Evolutionary conservation across 1,140 invertebrate species (phyloP), one percentile per base, ranked within the genome.

Genomic region (Listronotus bonariensis): DNA sequence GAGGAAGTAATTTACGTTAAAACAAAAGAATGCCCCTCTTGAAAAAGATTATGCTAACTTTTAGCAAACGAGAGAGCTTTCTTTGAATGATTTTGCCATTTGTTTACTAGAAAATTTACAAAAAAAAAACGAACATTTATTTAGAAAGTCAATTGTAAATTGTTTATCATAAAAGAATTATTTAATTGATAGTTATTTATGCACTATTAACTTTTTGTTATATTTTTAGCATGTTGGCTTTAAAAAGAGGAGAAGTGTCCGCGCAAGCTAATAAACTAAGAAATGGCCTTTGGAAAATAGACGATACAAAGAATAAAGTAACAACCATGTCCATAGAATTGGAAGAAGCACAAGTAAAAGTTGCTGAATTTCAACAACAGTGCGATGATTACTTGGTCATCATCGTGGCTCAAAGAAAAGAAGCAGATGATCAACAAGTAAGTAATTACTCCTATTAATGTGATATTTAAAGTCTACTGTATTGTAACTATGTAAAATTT

Each of bases 281-380:
- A 45, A 90, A 88, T 74, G 91, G 91, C 15, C 77, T 94, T 38
- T 86, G 83, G 11, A 94, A 92, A 80, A 90, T 93, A 61, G 88
- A 89, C 56, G 89, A 92, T 66, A 89, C 88, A 0, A 84, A 88
- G 32, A 83, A 84, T 59, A 89, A 89, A 73, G 89, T 92, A 0
- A 85, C 88, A 61, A 84, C 87, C 56, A 93, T 94, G 89, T 88
- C 88, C 0, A 83, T 87, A 18, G 91, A 93, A 73, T 76, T 94
- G 53, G 90, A 88, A 73, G 79, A 86, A 9, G 90, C 91, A n/a
- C 88, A 92, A 78, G 83, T 88, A 84, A 79, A 83, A 82, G 87
- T 91, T 7, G 83, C 82, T 9, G 83, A 87, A 71, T 90, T 88
- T 76, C 89, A 89, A 71, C 82, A 85, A 67, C 81, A 88, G 69